A percentile compares a stretch with the other conserved stretches of the same genome.
phyloP scores from a whole-genome alignment of 2,888 invertebrate species.

The Bruchidius siliquastri region DNA sequence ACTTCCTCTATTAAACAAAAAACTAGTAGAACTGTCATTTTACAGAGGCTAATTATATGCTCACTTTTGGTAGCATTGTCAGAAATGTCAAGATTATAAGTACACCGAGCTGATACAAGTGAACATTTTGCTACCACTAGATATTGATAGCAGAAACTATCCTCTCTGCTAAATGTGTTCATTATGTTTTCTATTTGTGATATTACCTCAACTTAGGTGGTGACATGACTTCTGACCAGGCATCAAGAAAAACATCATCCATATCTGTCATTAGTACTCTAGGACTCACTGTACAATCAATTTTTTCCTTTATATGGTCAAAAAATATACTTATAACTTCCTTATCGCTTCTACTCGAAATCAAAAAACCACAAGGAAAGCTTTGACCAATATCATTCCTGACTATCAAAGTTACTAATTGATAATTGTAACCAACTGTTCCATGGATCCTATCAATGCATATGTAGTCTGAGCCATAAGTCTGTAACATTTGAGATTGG shows the following conservation, averaged over 20 bases:
- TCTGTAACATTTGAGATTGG: conserved; percentile 14
- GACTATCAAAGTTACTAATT: conserved; percentile 19
- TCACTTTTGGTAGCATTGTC: too few species aligned
- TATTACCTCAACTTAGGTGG: conserved; percentile 7
- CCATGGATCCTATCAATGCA: conserved; percentile 16
- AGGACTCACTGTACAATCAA: not conserved
- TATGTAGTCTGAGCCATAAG: conserved; percentile 15
- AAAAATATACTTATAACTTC: conserved; percentile 3
- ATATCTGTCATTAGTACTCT: conserved; percentile 18
- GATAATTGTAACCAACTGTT: conserved; percentile 16
- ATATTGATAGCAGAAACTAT: too few species aligned
- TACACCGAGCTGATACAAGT: too few species aligned
- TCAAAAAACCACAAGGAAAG: conserved; percentile 21
- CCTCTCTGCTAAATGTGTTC: too few species aligned
- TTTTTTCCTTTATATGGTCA: not conserved
- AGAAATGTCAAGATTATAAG: too few species aligned
- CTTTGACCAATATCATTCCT: conserved; percentile 20
- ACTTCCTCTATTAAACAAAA: too few species aligned
- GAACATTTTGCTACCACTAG: too few species aligned
- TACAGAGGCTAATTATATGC: too few species aligned
- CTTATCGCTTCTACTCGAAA: conserved; percentile 16
- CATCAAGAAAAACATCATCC: conserved; percentile 10
- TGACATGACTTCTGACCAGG: conserved; percentile 10
- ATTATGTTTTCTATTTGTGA: too few species aligned
- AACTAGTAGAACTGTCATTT: too few species aligned